Evolutionary conservation across 1,140 invertebrate genomes (phyloP).

Genomic region (Diachasma alloeum): DNA sequence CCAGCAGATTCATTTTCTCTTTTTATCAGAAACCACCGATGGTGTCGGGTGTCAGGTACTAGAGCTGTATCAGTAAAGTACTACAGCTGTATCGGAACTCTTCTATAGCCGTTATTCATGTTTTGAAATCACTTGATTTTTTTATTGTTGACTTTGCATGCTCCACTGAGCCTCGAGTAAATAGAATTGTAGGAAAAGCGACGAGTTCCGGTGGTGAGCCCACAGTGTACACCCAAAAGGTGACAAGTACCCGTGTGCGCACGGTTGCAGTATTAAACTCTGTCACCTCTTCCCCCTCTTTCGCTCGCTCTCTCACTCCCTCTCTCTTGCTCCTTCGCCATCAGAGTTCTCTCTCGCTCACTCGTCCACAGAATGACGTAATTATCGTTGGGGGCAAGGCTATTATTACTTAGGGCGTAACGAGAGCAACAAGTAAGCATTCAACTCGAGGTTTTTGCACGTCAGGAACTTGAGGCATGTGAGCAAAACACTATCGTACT

Average conservation of each 20-base stretch:
- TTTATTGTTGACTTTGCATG: background rate
- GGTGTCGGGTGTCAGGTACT: no score
- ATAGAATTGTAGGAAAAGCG: background rate
- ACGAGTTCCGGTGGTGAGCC: conserved; percentile 13
- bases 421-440: conserved; percentile 54
- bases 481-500: conserved; percentile 23
- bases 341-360: background rate
- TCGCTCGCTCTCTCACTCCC: no score
- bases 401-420: conserved; percentile 51
- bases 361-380: conserved; percentile 38
- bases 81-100: no score
- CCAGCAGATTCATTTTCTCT: no score
- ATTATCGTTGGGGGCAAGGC: conserved; percentile 39
- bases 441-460: conserved; percentile 48
- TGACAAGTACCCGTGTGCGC: conserved; percentile 3
- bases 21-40: no score
- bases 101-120: no score
- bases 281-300: background rate
- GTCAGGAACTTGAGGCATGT: conserved; percentile 52
- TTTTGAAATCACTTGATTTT: background rate
- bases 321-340: background rate
- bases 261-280: background rate
- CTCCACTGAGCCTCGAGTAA: background rate
- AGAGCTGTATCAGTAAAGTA: no score
- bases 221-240: background rate